Evolutionary conservation across 37 sponge, comb jelly and placozoan genomes (phyloP), one percentile per base, ranked within the genome.

Genomic region (Aplysina aerophoba): DNA sequence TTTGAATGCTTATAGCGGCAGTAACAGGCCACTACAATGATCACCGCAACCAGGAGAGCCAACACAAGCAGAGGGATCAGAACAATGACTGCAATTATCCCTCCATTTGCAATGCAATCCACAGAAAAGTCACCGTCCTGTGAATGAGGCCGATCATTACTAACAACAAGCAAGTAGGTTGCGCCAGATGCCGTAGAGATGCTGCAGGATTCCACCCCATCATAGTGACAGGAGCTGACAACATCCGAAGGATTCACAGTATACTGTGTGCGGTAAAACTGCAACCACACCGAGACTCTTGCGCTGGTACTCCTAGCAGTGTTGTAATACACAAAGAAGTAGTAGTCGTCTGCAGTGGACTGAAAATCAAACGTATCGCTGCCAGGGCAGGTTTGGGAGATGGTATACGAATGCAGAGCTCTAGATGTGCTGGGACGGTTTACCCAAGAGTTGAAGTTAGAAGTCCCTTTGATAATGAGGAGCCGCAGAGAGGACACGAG

Each of bases 31-130:
- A 75, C 78, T 41, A 3, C 54, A 4, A 75, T 25, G 37, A 75
- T 8, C 53, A 36, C 78, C 13, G 11, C 25, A 37, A 50, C 25
- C 22, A 75, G 0, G 2, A 41, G 16, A 8, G 25, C 38, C 25
- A 40, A 40, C 2, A 75, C 37, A 30, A 75, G 17, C 0, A 41
- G 22, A 36, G 78, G 78, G 8, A 75, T 15, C 0, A 40, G 11
- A 0, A 75, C 78, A 53, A 75, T 75, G 44, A 41, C 78, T 40
- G 78, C 78, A 41, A 75, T 41, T n/a, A 75, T 21, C 13, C 78
- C 78, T 75, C 78, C 78, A 75, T 75, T 75, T 21, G 40, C 53
- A 36, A 53, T 24, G 40, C 78, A 75, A 4, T 75, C 78, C 22
- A 11, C 53, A 39, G 16, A 24, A 3, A 75, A n/a, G 78, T 75